These are phyloP conservation scores for Augochlora pura DNA, from an alignment of 1,140 invertebrate species.

Conservation along the genomic window DNA sequence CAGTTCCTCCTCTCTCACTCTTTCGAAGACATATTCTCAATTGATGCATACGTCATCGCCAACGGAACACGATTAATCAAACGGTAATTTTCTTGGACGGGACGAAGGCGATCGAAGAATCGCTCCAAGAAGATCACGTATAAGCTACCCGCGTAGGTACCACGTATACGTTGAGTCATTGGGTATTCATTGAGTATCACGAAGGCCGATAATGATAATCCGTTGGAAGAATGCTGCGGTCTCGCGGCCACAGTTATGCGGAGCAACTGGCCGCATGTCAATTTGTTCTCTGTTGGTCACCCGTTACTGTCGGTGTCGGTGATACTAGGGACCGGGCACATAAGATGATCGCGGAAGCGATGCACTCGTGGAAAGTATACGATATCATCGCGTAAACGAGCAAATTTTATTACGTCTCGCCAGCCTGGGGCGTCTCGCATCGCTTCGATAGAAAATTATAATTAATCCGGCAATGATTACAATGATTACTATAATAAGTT, in stretches of 20 bases:
- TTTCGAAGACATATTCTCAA: not conserved
- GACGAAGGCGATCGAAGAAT: not conserved
- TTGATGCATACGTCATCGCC: not conserved
- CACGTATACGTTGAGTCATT: conserved; percentile 40
- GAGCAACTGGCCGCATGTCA: conserved; percentile 45
- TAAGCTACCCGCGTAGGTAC: conserved; percentile 20
- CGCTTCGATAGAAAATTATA: too few species aligned
- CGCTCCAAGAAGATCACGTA: conserved; percentile 11
- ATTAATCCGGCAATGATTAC: too few species aligned
- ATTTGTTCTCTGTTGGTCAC: conserved; percentile 46
- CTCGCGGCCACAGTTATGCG: conserved; percentile 50
- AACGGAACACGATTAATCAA: not conserved
- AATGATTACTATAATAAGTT: not conserved
- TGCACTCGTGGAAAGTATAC: not conserved
- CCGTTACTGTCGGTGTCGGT: conserved; percentile 46
- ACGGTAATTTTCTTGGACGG: conserved; percentile 16
- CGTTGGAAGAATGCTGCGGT: conserved; percentile 54
- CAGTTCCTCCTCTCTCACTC: not conserved
- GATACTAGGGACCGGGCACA: conserved; percentile 12
- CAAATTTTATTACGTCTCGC: not conserved
- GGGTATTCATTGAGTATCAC: conserved; percentile 50
- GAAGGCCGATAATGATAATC: conserved; percentile 56
- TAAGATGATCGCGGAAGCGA: conserved; percentile 39
- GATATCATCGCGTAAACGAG: not conserved
- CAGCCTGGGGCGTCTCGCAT: too few species aligned